These are phyloP conservation scores for Sebastes alutus DNA, from an alignment of 2,797 vertebrate genomes.

Conservation along the genomic window DNA sequence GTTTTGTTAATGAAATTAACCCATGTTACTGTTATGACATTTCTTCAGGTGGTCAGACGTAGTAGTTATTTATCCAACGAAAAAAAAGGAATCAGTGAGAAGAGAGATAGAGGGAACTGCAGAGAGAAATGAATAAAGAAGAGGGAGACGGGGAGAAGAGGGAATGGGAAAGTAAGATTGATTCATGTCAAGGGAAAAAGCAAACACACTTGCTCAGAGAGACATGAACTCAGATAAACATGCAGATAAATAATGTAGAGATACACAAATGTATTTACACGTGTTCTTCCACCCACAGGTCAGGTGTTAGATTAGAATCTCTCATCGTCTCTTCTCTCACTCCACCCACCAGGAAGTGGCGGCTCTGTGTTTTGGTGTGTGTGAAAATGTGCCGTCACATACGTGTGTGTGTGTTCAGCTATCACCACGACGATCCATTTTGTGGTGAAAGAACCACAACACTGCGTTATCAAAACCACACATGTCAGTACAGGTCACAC, in stretches of 20 bases:
- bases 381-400: background rate
- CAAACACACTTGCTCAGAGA: background rate
- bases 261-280: background rate
- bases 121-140: background rate
- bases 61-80: background rate
- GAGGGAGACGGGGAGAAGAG: background rate
- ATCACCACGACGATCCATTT: slow-evolving; percentile 15
- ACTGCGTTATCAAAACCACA: slow-evolving; percentile 33
- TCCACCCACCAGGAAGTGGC: background rate
- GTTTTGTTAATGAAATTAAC: background rate
- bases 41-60: slow-evolving; percentile 11
- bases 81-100: slow-evolving; percentile 1
- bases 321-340: background rate
- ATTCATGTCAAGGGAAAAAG: background rate
- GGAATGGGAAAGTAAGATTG: background rate
- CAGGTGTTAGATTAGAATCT: background rate
- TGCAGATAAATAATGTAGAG: background rate
- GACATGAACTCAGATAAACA: background rate
- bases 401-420: background rate
- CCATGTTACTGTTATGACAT: slow-evolving; percentile 3
- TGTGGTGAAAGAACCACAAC: slow-evolving; percentile 21
- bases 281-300: background rate
- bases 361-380: background rate
- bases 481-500: slow-evolving; percentile 24
- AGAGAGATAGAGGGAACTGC: background rate